Percentiles rank a stretch among this genome's conserved stretches.
Conservation (phyloP, 2,113 vertebrate species). For the Microtus ochrogaster region DNA sequence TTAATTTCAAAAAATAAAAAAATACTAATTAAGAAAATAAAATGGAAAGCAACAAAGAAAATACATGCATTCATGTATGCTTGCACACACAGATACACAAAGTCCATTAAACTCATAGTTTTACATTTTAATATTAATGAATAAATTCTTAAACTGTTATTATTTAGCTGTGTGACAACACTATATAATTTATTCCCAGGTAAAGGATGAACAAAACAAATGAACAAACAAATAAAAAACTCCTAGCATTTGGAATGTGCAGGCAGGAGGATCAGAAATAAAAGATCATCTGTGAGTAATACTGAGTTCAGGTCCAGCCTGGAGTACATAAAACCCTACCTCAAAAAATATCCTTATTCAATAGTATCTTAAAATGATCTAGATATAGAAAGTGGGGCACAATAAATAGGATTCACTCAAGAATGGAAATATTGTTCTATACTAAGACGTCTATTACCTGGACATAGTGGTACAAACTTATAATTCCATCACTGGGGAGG, state of each 20-base stretch:
- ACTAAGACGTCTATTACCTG: not conserved
- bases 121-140: slow-evolving; percentile 3
- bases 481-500: not conserved
- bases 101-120: not conserved
- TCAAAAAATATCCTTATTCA: not conserved
- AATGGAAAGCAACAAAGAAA: not conserved
- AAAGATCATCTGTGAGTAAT: not conserved
- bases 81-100: not conserved
- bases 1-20: not conserved
- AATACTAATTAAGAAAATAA: not conserved
- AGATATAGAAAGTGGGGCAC: not conserved
- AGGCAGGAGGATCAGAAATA: not conserved
- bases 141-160: not conserved
- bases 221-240: not conserved
- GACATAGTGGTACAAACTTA: not conserved
- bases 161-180: not conserved
- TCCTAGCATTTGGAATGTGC: not conserved
- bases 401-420: not conserved
- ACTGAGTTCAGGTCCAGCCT: not conserved
- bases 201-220: not conserved
- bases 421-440: not conserved
- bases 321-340: not conserved
- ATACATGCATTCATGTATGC: not conserved
- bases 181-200: not conserved
- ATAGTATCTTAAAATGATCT: not conserved